phyloP scores from a whole-genome alignment of 1,140 invertebrate genomes.

The Drosophila melanica region DNA sequence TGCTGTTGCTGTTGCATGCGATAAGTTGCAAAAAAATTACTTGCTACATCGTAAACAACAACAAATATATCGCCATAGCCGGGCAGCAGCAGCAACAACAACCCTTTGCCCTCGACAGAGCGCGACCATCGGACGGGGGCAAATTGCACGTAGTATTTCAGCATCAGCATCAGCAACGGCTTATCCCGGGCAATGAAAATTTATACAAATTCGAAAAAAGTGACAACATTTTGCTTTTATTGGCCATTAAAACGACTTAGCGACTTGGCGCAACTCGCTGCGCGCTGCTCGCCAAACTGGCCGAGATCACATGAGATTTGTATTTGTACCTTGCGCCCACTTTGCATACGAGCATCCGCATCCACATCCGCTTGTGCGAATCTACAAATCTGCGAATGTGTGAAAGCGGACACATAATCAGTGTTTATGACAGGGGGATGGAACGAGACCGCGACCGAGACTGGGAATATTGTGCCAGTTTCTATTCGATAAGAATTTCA shows the following conservation, averaged over 20 bases:
- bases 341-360: slow-evolving; percentile 43
- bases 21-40: slow-evolving; percentile 80
- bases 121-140: slow-evolving; percentile 4
- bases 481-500: slow-evolving; percentile 20
- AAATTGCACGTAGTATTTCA: slow-evolving; percentile 83
- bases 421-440: slow-evolving; percentile 18
- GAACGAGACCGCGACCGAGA: background rate
- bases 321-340: slow-evolving; percentile 66
- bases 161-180: slow-evolving; percentile 72
- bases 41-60: slow-evolving; percentile 77
- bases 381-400: slow-evolving; percentile 18
- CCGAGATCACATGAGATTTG: slow-evolving; percentile 57
- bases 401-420: slow-evolving; percentile 27
- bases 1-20: slow-evolving; percentile 58
- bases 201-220: slow-evolving; percentile 83
- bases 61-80: slow-evolving; percentile 17
- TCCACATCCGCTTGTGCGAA: slow-evolving; percentile 7
- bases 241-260: slow-evolving; percentile 84
- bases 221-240: slow-evolving; percentile 84
- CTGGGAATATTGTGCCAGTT: slow-evolving; percentile 36
- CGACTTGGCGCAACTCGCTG: slow-evolving; percentile 62
- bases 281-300: background rate
- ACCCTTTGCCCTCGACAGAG: slow-evolving; percentile 53
- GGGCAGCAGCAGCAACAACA: slow-evolving; percentile 29
- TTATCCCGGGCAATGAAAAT: slow-evolving; percentile 84